Base-by-base conservation (phyloP, 2,888 invertebrate genomes). In the Platycheirus rosarum region DNA sequence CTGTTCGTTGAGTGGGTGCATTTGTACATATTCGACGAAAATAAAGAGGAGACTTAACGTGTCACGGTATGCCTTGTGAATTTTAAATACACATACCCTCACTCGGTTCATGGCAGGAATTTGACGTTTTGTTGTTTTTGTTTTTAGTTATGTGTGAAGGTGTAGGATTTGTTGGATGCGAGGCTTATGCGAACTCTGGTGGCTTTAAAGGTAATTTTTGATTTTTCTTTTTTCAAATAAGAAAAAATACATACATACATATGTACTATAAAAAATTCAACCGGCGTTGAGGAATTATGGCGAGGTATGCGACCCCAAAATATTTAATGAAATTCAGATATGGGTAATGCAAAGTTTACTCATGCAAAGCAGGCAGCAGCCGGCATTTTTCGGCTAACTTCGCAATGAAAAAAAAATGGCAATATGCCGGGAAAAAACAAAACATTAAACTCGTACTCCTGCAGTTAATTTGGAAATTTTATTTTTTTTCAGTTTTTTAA, bases 1-100 rank as follows among this genome's bases (percentile, higher is more conserved):
- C 40, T 20, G 20, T 20, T 13, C 13, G 13, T 32, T 20, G 1
- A 11, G 57, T 57, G 57, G 57, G 57, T 57, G 37, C 40, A 53
- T 49, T 29, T 63, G 16, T 60, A 9, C 44, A 37, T 69, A 35
- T n/a, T n/a, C n/a, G n/a, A n/a, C 55, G 44, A 42, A 78, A 78
- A 53, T 73, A 60, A 62, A 68, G 78, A 76, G 65, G 46, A 20
- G 75, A 65, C 76, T 76, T 65, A 60, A 71, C 70, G 71, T 76
- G 76, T 82, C 76, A 82, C 76, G 80, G 57, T 76, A 71, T 71
- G 80, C 80, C 76, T 82, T 82, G 80, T 76, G 76, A 65, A 82
- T 71, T 76, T 82, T 71, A 71, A 76, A 76, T 62, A 71, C 46
- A 32, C 57, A 76, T 62, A 71, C 46, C 23, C 57, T 23, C 35